phyloP scores from a whole-genome alignment of 2,888 invertebrate species.

The Drosophila hawaiiensis region DNA sequence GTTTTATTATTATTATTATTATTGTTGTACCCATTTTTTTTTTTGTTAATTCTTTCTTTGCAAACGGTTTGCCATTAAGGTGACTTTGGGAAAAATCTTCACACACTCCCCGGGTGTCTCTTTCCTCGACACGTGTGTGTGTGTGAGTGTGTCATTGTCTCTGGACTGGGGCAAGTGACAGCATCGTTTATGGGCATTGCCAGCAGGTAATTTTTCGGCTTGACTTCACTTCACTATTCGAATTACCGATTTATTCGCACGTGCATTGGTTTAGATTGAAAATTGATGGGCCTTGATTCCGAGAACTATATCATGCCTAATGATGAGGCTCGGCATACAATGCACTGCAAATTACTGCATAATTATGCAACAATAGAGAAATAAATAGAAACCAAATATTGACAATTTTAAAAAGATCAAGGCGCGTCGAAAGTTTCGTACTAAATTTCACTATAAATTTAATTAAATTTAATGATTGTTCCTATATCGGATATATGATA shows the following conservation, averaged over 20 bases:
- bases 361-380: constrained; percentile 50
- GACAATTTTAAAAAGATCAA: neutral
- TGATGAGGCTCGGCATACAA: constrained; percentile 26
- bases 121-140: neutral
- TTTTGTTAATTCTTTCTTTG: constrained; percentile 35
- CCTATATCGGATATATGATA: neutral
- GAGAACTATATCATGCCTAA: constrained; percentile 39
- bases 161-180: constrained; percentile 67
- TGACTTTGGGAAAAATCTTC: constrained; percentile 74
- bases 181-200: constrained; percentile 67
- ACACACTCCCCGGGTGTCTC: constrained; percentile 58
- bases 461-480: neutral
- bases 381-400: neutral
- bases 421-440: neutral
- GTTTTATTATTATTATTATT: constrained; percentile 64
- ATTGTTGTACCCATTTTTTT: constrained; percentile 36
- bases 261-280: constrained; percentile 70
- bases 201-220: constrained; percentile 75
- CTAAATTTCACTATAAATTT: neutral
- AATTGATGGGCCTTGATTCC: constrained; percentile 57
- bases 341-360: constrained; percentile 41
- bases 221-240: constrained; percentile 50
- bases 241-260: constrained; percentile 72
- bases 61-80: constrained; percentile 52
- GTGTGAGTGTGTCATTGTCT: constrained; percentile 26